Conservation (phyloP, 2,797 vertebrate genomes). For the Novumbra hubbsi region DNA sequence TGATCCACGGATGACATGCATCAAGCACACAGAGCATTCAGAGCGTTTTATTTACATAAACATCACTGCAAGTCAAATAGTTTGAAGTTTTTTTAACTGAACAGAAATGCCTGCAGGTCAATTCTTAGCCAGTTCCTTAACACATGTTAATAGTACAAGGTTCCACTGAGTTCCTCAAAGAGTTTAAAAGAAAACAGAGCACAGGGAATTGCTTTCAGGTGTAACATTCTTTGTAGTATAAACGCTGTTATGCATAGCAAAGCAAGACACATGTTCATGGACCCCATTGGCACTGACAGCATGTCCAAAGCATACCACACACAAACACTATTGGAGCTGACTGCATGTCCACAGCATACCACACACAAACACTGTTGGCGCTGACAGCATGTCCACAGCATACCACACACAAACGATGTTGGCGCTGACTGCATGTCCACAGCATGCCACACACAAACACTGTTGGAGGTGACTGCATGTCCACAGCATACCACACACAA, state of each 20-base stretch:
- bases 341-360: too few species aligned
- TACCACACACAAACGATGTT: too few species aligned
- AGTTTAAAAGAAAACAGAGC: neutral
- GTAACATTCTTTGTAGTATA: neutral
- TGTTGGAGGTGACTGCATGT: too few species aligned
- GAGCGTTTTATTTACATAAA: too few species aligned
- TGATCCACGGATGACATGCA: too few species aligned
- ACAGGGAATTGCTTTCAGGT: neutral
- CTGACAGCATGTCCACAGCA: too few species aligned
- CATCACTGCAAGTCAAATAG: neutral
- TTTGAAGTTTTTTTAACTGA: neutral
- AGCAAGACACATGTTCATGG: neutral
- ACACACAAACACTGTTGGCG: too few species aligned
- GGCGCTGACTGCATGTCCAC: too few species aligned
- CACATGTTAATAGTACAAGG: neutral
- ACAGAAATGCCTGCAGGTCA: neutral
- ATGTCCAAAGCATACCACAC: neutral
- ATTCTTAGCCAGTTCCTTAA: neutral
- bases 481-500: neutral
- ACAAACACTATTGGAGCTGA: too few species aligned
- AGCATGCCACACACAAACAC: neutral
- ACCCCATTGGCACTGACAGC: neutral
- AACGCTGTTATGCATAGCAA: neutral
- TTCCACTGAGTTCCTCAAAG: neutral
- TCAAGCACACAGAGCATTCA: too few species aligned